Percentiles rank a stretch among this genome's conserved stretches.
Evolutionary conservation across 2,797 vertebrate species (phyloP).

Genomic region (Heteromormyrus szaboi): DNA sequence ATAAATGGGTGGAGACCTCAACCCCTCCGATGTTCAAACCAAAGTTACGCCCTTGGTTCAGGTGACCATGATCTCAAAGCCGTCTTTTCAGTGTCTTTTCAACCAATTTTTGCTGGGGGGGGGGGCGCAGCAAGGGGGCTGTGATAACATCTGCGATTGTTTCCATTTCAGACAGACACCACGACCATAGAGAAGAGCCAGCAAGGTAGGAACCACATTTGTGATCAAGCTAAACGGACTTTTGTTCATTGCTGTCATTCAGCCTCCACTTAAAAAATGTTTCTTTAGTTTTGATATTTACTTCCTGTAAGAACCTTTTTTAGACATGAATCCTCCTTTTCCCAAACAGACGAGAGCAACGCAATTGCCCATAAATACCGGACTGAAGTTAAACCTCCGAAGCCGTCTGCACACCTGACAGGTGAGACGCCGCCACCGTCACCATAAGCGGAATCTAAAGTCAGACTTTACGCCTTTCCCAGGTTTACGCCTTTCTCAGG

Average conservation of each 20-base stretch:
- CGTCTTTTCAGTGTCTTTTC: conserved; percentile 44
- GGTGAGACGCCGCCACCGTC: conserved; percentile 39
- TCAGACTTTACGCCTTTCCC: background rate
- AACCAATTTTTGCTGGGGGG: conserved; percentile 49
- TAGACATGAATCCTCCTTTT: background rate
- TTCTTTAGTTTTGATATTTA: background rate
- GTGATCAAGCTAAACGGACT: background rate
- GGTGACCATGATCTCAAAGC: conserved; percentile 41
- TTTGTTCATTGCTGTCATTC: background rate
- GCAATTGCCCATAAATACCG: background rate
- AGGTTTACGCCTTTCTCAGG: background rate
- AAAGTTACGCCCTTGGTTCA: background rate
- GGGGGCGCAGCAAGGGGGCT: background rate
- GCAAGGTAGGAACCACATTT: conserved; percentile 34
- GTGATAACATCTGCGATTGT: conserved; percentile 4
- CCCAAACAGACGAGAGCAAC: conserved; percentile 24
- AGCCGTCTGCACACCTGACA: conserved; percentile 60
- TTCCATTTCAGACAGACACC: conserved; percentile 30
- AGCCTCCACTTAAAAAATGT: background rate
- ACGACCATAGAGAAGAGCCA: background rate
- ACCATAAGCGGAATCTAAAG: background rate
- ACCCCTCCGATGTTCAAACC: background rate
- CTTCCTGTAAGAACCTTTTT: background rate
- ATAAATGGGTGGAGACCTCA: background rate
- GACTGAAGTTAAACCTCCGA: conserved; percentile 37